phyloP scores from a whole-genome alignment of 2,113 vertebrate species.

The Recurvirostra avosetta region DNA sequence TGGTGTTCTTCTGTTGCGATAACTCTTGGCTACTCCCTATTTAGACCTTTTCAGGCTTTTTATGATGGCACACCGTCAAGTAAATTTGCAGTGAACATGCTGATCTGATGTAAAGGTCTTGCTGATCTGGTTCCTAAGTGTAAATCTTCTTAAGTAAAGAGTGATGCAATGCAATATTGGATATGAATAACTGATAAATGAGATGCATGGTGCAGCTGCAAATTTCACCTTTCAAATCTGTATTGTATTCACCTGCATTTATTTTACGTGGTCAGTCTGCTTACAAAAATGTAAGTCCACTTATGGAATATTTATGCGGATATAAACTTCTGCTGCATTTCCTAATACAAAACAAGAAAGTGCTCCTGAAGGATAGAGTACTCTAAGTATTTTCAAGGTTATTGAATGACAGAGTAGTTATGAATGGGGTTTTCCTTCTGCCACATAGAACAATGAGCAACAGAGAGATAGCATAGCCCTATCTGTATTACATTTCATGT shows the following conservation, averaged over 20 bases:
- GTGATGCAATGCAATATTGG: not conserved
- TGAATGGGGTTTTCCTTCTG: not conserved
- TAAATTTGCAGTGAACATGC: not conserved
- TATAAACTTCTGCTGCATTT: not conserved
- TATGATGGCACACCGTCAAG: not conserved
- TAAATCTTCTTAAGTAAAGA: slow-evolving; percentile 3
- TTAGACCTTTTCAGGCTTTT: not conserved
- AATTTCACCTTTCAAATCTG: not conserved
- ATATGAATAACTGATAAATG: not conserved
- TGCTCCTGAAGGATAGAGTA: not conserved
- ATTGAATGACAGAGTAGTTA: not conserved
- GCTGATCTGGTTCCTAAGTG: not conserved
- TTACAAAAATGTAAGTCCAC: not conserved
- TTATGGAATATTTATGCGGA: not conserved
- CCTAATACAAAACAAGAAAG: not conserved
- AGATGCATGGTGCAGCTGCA: not conserved
- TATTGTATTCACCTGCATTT: slow-evolving; percentile 7
- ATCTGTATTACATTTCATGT: not conserved
- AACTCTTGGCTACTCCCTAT: not conserved
- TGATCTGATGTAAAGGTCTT: not conserved
- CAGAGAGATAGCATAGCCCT: not conserved
- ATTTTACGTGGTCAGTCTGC: not conserved
- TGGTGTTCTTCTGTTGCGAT: not conserved
- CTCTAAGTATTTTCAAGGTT: not conserved
- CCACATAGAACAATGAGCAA: not conserved